Conservation (phyloP, 1,140 invertebrate genomes). For the Maniola jurtina region DNA sequence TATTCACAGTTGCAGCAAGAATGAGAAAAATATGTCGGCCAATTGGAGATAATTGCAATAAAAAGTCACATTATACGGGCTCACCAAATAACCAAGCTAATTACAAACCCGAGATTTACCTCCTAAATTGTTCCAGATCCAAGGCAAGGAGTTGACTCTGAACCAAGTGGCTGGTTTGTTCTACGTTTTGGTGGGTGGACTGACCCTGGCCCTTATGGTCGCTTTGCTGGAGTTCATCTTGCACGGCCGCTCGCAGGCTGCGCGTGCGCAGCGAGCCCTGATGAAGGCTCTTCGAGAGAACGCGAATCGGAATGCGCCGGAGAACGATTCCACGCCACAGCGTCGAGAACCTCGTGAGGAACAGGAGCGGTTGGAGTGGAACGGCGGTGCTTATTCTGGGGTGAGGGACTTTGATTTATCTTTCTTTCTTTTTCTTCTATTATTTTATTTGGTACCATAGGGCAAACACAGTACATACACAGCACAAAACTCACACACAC, state of each 20-base stretch:
- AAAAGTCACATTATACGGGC: no score
- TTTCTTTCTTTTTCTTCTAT: no score
- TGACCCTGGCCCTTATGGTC: conserved; percentile 92
- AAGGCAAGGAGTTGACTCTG: conserved; percentile 87
- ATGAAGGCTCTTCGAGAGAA: conserved; percentile 93
- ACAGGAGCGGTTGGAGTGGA: no score
- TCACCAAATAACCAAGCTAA: no score
- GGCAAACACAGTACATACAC: no score
- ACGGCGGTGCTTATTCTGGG: no score
- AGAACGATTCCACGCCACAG: conserved; percentile 84
- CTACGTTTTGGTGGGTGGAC: conserved; percentile 96
- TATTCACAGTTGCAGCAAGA: no score
- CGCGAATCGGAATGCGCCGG: conserved; percentile 30
- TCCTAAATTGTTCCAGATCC: conserved; percentile 22
- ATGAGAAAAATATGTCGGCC: no score
- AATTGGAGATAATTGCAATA: no score
- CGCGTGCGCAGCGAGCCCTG: conserved; percentile 87
- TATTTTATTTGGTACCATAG: no score
- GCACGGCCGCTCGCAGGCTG: conserved; percentile 89
- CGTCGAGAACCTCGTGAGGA: conserved; percentile 54
- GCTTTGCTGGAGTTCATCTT: conserved; percentile 96
- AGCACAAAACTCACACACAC: no score
- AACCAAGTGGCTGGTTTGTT: conserved; percentile 99
- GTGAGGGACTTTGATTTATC: no score
- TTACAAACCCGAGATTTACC: background rate